These are phyloP conservation scores for Caenorhabditis doughertyi DNA, from an alignment of 2,888 invertebrate genomes.

Conservation along the genomic window DNA sequence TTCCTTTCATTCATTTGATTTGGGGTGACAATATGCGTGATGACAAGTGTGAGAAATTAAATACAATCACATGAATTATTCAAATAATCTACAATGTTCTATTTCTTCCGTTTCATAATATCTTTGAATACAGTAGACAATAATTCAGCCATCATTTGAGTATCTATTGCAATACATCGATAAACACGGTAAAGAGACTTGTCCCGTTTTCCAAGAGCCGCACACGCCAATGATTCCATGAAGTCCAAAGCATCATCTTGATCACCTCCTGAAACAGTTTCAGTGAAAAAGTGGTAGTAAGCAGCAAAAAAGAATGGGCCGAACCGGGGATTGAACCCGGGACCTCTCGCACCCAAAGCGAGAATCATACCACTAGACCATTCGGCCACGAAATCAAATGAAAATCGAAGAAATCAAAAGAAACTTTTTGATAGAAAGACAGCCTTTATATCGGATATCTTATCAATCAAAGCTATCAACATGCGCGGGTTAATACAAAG, in stretches of 20 bases:
- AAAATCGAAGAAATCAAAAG: no score
- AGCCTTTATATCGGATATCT: no score
- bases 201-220: conserved; percentile 52
- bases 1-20: conserved; percentile 25
- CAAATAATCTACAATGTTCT: no score
- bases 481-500: no score
- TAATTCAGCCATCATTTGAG: conserved; percentile 66
- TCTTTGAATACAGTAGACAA: conserved; percentile 68
- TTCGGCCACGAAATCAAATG: neutral
- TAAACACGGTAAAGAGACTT: conserved; percentile 61
- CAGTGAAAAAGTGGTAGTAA: no score
- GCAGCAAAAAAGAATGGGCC: conserved; percentile 64
- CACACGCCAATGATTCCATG: conserved; percentile 65
- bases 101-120: conserved; percentile 65
- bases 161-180: conserved; percentile 71
- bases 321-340: conserved; percentile 80
- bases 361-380: conserved; percentile 78
- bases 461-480: no score
- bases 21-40: conserved; percentile 9
- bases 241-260: conserved; percentile 75
- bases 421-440: no score
- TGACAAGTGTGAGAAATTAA: conserved; percentile 39
- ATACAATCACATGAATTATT: conserved; percentile 3
- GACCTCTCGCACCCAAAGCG: conserved; percentile 83
- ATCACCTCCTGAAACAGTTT: conserved; percentile 65